A percentile compares a stretch with the other conserved stretches of the same genome.
phyloP scores from a whole-genome alignment of 2,113 vertebrate genomes.

The Isichthys henryi region DNA sequence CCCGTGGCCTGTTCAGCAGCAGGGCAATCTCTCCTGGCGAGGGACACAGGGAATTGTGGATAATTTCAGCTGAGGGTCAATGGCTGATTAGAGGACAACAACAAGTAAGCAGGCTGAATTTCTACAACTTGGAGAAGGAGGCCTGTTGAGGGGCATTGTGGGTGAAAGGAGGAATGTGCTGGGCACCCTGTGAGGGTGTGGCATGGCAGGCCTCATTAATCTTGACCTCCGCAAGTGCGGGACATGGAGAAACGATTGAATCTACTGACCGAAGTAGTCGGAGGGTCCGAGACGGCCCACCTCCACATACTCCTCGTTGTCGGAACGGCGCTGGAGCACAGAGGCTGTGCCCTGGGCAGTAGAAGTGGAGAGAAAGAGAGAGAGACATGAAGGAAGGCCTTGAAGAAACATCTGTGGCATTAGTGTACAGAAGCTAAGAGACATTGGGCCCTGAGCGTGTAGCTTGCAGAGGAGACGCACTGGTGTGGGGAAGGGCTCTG shows the following conservation, averaged over 20 bases:
- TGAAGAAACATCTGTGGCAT: constrained; percentile 50
- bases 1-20: constrained; percentile 85
- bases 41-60: background rate
- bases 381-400: constrained; percentile 26
- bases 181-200: background rate
- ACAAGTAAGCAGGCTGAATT: background rate
- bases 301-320: constrained; percentile 90
- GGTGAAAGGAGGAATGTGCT: background rate
- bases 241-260: background rate
- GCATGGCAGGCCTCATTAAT: background rate
- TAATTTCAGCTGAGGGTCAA: background rate
- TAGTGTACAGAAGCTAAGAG: constrained; percentile 32
- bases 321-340: constrained; percentile 88
- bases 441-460: background rate
- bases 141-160: background rate
- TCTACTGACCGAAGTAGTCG: constrained; percentile 89
- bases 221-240: background rate
- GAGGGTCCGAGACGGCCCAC: constrained; percentile 91
- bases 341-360: constrained; percentile 81
- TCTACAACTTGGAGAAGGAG: background rate
- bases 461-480: background rate
- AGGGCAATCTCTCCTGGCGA: constrained; percentile 83
- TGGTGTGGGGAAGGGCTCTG: background rate
- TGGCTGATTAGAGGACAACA: background rate
- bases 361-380: constrained; percentile 16